Conservation (phyloP, 2,888 invertebrate genomes). For the Beris chalybata region DNA sequence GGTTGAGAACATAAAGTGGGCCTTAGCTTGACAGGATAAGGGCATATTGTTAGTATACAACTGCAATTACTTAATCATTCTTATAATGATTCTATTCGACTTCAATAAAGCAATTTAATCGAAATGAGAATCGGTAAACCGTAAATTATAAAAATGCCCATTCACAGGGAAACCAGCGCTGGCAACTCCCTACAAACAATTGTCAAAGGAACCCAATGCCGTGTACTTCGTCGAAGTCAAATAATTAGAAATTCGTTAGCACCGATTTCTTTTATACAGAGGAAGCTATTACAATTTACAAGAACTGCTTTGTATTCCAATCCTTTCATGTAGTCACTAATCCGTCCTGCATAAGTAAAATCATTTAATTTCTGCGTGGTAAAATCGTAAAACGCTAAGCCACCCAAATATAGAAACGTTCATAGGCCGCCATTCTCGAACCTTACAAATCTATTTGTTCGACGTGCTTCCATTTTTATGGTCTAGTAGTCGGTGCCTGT, state of each 20-base stretch:
- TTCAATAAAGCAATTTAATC: too few relatives aligned
- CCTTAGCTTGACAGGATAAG: too few relatives aligned
- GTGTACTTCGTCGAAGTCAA: too few relatives aligned
- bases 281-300: conserved; percentile 8
- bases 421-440: conserved; percentile 9
- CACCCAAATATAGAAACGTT: conserved; percentile 25
- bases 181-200: too few relatives aligned
- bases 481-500: conserved; percentile 20
- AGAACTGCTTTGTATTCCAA: conserved; percentile 26
- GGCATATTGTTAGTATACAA: too few relatives aligned
- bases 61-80: too few relatives aligned
- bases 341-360: conserved; percentile 23
- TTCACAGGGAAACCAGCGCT: too few relatives aligned
- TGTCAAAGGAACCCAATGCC: too few relatives aligned
- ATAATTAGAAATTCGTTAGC: conserved; percentile 7
- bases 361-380: conserved; percentile 28
- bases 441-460: conserved; percentile 28
- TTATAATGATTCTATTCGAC: too few relatives aligned
- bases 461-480: conserved; percentile 30
- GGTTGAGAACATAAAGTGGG: too few relatives aligned
- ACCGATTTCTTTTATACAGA: conserved; percentile 15
- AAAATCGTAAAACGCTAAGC: conserved; percentile 21
- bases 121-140: too few relatives aligned
- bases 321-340: conserved; percentile 6
- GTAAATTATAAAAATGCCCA: too few relatives aligned